A percentile compares a stretch with the other conserved stretches of the same genome.
Evolutionary conservation across 1,140 invertebrate genomes (phyloP).

Genomic region (Dreissena rostriformis): DNA sequence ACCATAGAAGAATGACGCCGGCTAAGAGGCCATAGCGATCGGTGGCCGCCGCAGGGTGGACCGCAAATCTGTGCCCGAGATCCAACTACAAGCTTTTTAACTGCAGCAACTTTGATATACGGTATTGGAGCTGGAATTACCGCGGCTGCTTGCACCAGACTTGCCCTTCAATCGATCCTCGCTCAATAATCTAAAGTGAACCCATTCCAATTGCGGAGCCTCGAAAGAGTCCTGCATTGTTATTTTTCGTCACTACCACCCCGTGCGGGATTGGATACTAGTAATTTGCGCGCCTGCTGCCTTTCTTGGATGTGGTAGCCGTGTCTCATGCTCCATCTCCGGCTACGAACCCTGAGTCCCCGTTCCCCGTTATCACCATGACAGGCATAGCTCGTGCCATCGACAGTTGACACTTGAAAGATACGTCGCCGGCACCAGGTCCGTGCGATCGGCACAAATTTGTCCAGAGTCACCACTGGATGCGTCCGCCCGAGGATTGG

Average conservation of each 20-base stretch:
- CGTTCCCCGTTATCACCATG: constrained; percentile 91
- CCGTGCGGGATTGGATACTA: constrained; percentile 91
- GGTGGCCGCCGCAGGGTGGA: constrained; percentile 66
- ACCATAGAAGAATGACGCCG: constrained; percentile 67
- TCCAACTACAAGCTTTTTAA: constrained; percentile 83
- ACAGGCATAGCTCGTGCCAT: constrained; percentile 90
- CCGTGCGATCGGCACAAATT: constrained; percentile 82
- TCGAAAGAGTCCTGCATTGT: constrained; percentile 89
- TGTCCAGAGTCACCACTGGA: constrained; percentile 89
- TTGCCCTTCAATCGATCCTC: constrained; percentile 94
- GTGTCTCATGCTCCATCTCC: constrained; percentile 89
- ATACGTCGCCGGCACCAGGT: constrained; percentile 81
- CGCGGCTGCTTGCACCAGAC: constrained; percentile 89
- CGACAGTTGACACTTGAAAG: constrained; percentile 94
- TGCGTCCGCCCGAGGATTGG: constrained; percentile 82
- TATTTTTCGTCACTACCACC: constrained; percentile 93
- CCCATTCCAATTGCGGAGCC: constrained; percentile 93
- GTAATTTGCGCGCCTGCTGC: constrained; percentile 93
- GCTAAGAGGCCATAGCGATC: constrained; percentile 67
- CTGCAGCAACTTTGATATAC: constrained; percentile 86
- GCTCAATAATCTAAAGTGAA: constrained; percentile 88
- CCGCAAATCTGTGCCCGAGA: constrained; percentile 74
- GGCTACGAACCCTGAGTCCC: constrained; percentile 84
- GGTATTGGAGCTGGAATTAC: constrained; percentile 96
- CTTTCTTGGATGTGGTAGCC: constrained; percentile 90